A percentile compares a stretch with the other conserved stretches of the same genome.
Evolutionary conservation across 1,140 invertebrate species (phyloP).

Genomic region (Diorhabda carinulata): DNA sequence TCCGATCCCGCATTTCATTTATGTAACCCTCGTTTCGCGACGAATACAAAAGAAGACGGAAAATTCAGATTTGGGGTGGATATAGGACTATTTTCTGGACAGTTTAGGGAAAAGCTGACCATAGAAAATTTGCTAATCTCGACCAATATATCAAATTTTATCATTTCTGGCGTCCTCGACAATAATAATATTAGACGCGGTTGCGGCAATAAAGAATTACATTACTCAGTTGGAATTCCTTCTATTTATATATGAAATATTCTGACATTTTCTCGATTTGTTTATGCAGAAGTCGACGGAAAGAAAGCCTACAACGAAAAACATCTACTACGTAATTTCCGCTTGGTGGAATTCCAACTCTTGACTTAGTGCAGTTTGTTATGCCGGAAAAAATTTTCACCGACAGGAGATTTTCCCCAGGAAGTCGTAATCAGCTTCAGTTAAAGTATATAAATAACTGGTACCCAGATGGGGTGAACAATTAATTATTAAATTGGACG

Average conservation of each 20-base stretch:
- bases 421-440: too few species aligned
- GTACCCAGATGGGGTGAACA: too few species aligned
- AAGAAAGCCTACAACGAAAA: too few species aligned
- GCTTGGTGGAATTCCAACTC: too few species aligned
- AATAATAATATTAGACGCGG: conserved; percentile 18
- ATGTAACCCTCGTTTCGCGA: conserved; percentile 10
- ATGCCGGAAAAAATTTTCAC: too few species aligned
- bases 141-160: conserved; percentile 17
- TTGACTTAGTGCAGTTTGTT: too few species aligned
- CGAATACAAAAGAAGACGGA: conserved; percentile 21
- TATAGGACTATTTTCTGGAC: conserved; percentile 19
- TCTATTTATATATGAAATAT: conserved; percentile 1
- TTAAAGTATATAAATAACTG: too few species aligned
- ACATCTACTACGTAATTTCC: too few species aligned
- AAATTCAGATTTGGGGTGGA: conserved; percentile 19
- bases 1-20: conserved; percentile 11
- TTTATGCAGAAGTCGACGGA: not conserved
- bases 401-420: too few species aligned
- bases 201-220: conserved; percentile 12
- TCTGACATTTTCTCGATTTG: not conserved
- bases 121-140: conserved; percentile 20
- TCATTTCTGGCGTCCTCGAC: conserved; percentile 10
- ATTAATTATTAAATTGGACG: too few species aligned
- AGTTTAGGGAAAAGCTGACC: conserved; percentile 17
- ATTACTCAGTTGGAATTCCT: not conserved